phyloP scores from a whole-genome alignment of 2,888 invertebrate genomes.

The Sesia bembeciformis region DNA sequence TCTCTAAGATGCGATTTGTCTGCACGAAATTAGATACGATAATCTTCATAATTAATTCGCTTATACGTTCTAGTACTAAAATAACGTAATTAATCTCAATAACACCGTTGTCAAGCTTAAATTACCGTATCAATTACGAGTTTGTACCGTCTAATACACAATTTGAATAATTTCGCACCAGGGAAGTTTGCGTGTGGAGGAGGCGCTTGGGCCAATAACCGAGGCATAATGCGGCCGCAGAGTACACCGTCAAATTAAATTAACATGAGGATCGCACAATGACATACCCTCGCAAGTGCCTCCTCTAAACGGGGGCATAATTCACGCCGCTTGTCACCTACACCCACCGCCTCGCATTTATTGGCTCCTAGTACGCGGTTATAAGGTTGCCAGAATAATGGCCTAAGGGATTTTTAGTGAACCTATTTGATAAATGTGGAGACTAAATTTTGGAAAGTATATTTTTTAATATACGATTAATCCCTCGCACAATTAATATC shows the following conservation, averaged over 20 bases:
- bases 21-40: no score
- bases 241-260: constrained; percentile 49
- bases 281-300: constrained; percentile 24
- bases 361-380: constrained; percentile 23
- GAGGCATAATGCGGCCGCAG: constrained; percentile 26
- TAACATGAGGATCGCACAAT: constrained; percentile 45
- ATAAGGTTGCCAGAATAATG: no score
- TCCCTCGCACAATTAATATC: no score
- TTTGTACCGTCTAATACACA: constrained; percentile 16
- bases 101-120: neutral
- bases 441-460: no score
- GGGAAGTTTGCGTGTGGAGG: neutral
- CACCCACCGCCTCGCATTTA: constrained; percentile 15
- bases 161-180: neutral
- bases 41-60: no score
- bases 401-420: no score
- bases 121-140: constrained; percentile 24
- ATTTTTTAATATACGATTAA: no score
- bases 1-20: no score
- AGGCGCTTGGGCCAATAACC: constrained; percentile 38
- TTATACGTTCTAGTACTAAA: no score
- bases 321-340: constrained; percentile 23
- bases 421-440: no score
- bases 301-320: constrained; percentile 30
- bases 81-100: no score